Conservation (phyloP, 2,888 invertebrate species). For the Tuta absoluta region DNA sequence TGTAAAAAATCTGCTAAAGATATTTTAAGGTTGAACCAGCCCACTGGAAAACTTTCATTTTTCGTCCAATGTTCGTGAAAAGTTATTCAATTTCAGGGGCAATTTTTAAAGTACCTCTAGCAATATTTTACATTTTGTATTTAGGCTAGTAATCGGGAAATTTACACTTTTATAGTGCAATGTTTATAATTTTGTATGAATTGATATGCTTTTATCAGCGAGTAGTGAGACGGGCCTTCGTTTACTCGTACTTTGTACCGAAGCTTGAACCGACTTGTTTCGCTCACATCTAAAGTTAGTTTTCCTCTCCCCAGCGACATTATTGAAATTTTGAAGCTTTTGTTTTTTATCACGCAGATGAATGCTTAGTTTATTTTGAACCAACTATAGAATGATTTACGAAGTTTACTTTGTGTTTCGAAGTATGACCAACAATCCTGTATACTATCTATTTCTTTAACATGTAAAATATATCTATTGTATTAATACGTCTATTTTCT, state of each 20-base stretch:
- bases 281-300: slow-evolving; percentile 19
- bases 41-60: no score
- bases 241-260: background rate
- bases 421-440: slow-evolving; percentile 19
- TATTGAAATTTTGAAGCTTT: slow-evolving; percentile 22
- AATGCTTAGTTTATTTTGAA: slow-evolving; percentile 16
- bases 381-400: background rate
- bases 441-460: slow-evolving; percentile 20
- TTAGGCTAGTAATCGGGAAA: background rate
- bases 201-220: background rate
- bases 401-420: slow-evolving; percentile 20
- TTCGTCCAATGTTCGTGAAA: no score
- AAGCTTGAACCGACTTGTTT: slow-evolving; percentile 8
- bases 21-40: no score
- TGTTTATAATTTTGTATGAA: background rate
- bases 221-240: background rate
- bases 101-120: no score
- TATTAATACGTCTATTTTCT: slow-evolving; percentile 15
- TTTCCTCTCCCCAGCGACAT: slow-evolving; percentile 24
- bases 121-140: background rate
- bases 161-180: slow-evolving; percentile 11
- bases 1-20: no score
- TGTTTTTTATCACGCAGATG: slow-evolving; percentile 17
- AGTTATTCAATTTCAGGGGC: no score
- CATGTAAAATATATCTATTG: slow-evolving; percentile 22